Evolutionary conservation across 2,797 vertebrate genomes (phyloP), one percentile per base, ranked within the genome.

Genomic region (Acanthurus tractus): DNA sequence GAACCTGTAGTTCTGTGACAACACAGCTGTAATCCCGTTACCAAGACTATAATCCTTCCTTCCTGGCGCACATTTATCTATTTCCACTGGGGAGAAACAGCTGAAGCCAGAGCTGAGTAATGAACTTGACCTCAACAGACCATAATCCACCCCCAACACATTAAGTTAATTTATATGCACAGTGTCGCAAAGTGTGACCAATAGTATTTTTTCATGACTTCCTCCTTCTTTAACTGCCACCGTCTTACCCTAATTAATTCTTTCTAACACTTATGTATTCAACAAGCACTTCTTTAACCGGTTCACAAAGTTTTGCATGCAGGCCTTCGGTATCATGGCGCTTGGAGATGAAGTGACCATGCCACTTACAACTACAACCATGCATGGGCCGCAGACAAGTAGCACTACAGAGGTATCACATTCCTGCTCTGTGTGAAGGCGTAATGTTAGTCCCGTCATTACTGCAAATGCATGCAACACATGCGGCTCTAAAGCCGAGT

Each of bases 381-480:
- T 77, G 89, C 84, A 82, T 83, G 82, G 82, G 84, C 79, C 42
- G 56, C 17, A 70, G 86, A 88, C 78, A 82, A 83, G 89, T 17
- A 68, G 80, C 77, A 80, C 87, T 75, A 83, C 88, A 78, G 81
- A 76, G 83, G 81, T 81, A 84, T 93, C 86, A 66, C 85, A 74
- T 89, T 87, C 80, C 88, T n/a, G 50, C 71, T 70, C 79, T 82
- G 80, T 63, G 78, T 76, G 81, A 86, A 89, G 74, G 83, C 48
- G 77, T 79, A 65, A 90, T 75, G 78, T 81, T 80, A 88, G 79
- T 88, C 83, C 80, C n/a, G 25, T 77, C 55, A 79, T 79, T 83
- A 81, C 74, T 86, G 61, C 68, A 85, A 83, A 85, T 67, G 73
- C 74, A 80, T 66, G 69, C 81, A 77, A 48, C 36, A 36, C 82